Evolutionary conservation across 2,888 invertebrate genomes (phyloP).

Genomic region (Diaprepes abbreviatus): DNA sequence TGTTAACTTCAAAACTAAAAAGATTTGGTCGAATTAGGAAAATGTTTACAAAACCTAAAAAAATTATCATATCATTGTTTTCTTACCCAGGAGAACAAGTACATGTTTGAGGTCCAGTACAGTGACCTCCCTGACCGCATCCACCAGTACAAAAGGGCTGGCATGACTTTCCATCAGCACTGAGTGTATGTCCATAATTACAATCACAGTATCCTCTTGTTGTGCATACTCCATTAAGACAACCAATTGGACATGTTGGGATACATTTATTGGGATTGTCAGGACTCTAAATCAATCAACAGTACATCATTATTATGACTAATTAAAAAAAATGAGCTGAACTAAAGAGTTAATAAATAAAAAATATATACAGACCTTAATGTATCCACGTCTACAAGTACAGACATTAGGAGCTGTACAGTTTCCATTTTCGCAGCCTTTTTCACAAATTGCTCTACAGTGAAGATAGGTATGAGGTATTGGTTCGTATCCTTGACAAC

Average conservation of each 20-base stretch:
- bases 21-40: no score
- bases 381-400: conserved; percentile 74
- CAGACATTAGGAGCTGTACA: conserved; percentile 78
- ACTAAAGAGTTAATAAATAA: no score
- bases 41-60: background rate
- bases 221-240: conserved; percentile 77
- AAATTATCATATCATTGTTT: background rate
- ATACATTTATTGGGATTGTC: conserved; percentile 67
- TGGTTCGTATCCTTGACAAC: conserved; percentile 80
- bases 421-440: conserved; percentile 76
- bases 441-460: conserved; percentile 76
- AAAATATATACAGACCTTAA: conserved; percentile 70
- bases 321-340: no score
- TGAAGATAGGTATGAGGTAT: conserved; percentile 71
- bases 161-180: conserved; percentile 73
- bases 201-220: conserved; percentile 76
- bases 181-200: conserved; percentile 72
- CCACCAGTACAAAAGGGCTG: conserved; percentile 72
- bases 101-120: conserved; percentile 72
- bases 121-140: conserved; percentile 72
- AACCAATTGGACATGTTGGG: conserved; percentile 78
- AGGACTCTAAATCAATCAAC: conserved; percentile 11
- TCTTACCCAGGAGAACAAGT: conserved; percentile 71
- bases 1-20: conserved; percentile 68
- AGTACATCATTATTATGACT: no score